phyloP scores from a whole-genome alignment of 2,113 vertebrate genomes.

The Amblyopsis rosae region DNA sequence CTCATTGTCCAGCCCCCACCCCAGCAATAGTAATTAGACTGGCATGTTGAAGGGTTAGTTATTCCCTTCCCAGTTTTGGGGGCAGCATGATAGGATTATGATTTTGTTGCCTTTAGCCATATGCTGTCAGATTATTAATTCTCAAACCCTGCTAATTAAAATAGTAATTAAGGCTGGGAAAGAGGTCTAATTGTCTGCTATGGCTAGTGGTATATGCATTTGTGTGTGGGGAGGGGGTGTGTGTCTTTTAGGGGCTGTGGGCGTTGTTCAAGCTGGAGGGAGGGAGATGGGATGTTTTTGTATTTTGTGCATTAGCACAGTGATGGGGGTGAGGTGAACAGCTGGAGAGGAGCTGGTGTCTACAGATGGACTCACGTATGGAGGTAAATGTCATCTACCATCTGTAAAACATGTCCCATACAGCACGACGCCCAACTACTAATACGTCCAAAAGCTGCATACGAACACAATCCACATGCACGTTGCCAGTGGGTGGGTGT shows the following conservation, averaged over 20 bases:
- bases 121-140: conserved; percentile 67
- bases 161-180: conserved; percentile 64
- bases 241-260: conserved; percentile 1
- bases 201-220: conserved; percentile 10
- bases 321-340: conserved; percentile 14
- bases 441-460: neutral
- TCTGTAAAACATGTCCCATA: conserved; percentile 34
- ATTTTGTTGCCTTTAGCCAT: conserved; percentile 63
- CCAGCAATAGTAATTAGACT: conserved; percentile 62
- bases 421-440: conserved; percentile 30
- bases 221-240: conserved; percentile 18
- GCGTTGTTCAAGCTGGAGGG: conserved; percentile 1
- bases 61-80: too few species aligned
- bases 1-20: conserved; percentile 38
- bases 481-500: too few species aligned
- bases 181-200: conserved; percentile 37
- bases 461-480: too few species aligned
- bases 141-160: conserved; percentile 69
- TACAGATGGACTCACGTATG: neutral
- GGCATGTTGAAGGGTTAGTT: conserved; percentile 50
- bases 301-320: conserved; percentile 31
- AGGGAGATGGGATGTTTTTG: conserved; percentile 11
- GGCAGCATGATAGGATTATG: conserved; percentile 63
- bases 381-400: conserved; percentile 27
- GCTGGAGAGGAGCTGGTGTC: neutral